These are phyloP conservation scores for Cerastoderma edule DNA, from an alignment of 2,888 invertebrate species.

Conservation along the genomic window DNA sequence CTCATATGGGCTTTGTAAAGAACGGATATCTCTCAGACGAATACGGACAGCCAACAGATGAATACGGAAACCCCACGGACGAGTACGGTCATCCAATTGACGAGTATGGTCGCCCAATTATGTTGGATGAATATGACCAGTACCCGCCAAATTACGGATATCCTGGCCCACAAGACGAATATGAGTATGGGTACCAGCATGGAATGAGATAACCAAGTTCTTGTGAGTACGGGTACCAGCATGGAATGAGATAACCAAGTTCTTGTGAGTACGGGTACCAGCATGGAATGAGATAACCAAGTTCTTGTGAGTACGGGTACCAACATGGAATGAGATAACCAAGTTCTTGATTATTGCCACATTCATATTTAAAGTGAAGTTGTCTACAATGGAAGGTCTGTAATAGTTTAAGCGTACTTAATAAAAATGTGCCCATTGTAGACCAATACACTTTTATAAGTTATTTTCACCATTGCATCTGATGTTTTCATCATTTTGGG, in stretches of 20 bases:
- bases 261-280: too few relatives aligned
- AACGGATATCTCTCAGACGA: constrained; percentile 72
- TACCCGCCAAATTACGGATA: constrained; percentile 50
- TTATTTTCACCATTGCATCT: too few relatives aligned
- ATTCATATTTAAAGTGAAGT: too few relatives aligned
- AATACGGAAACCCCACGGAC: constrained; percentile 65
- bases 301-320: too few relatives aligned
- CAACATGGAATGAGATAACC: too few relatives aligned
- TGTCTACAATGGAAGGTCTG: too few relatives aligned
- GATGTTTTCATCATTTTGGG: too few relatives aligned
- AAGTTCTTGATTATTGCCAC: too few relatives aligned
- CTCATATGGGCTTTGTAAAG: constrained; percentile 79
- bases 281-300: too few relatives aligned
- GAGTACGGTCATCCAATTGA: constrained; percentile 71
- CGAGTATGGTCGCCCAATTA: constrained; percentile 63
- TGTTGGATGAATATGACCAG: constrained; percentile 59
- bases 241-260: not conserved
- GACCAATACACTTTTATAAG: too few relatives aligned
- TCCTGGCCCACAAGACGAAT: constrained; percentile 22
- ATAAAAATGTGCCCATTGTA: too few relatives aligned
- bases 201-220: not conserved
- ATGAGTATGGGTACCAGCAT: constrained; percentile 38
- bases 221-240: not conserved
- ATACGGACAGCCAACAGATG: constrained; percentile 68
- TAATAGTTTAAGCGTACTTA: too few relatives aligned